Evolutionary conservation across 2,888 invertebrate species (phyloP), one percentile per base, ranked within the genome.

Genomic region (Drosophila histrio): DNA sequence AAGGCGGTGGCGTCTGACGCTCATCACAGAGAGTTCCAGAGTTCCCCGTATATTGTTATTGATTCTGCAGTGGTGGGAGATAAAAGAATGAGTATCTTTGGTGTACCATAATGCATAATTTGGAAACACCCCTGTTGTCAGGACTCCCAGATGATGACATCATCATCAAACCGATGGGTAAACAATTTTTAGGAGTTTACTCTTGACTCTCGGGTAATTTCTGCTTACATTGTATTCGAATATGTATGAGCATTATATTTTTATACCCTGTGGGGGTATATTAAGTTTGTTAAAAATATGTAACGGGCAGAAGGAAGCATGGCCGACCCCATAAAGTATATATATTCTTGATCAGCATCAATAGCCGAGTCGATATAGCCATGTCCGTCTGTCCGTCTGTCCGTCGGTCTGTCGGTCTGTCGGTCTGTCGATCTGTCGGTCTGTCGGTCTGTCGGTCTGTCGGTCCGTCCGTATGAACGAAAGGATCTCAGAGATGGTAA

Each of bases 1-100:
- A 13, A 5, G 24, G 24, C 17, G 21, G 39, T 61, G 64, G 58
- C 70, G 82, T 82, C 82, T 85, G 77, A 52, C 24, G 50, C 63
- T 60, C 73, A 79, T 73, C 79, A 73, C 53, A 7, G 21, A 17
- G 46, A 61, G 49, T 46, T 73, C 19, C 59, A 53, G 26, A 54
- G 49, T 56, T 34, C 60, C 44, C 66, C 62, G 68, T 85, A 79
- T 85, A 82, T 79, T 85, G 77, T 74, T 85, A 82, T 82, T 82
- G 82, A 82, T 82, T 82, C 68, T 44, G 61, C 30, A 19, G 52
- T 52, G 39, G 69, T 21, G 44, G 60, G 61, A 52, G 32, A 26
- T 41, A n/a, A 52, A 36, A 43, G 36, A 30, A 34, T 21, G 64
- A 56, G 69, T 34, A 46, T 57, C 58, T 50, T 30, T 43, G 28